Conservation (phyloP, 2,113 vertebrate genomes). For the Macheiramphus alcinus region DNA sequence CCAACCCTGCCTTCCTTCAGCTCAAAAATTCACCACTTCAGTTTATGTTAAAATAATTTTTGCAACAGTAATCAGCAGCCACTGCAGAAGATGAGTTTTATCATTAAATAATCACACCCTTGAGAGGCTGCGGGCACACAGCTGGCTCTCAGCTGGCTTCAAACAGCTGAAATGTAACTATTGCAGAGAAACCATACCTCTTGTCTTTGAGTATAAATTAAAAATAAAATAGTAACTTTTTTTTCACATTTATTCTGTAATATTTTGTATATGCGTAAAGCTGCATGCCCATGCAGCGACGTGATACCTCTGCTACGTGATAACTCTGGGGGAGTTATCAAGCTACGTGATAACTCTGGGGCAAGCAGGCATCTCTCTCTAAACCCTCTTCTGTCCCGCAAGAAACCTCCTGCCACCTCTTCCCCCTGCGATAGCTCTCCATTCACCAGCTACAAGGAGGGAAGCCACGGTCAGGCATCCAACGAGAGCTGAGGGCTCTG, state of each 20-base stretch:
- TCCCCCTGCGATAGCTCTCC: neutral
- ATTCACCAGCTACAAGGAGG: neutral
- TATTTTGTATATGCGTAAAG: neutral
- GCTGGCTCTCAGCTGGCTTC: conserved; percentile 61
- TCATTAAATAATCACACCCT: conserved; percentile 77
- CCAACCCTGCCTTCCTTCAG: conserved; percentile 45
- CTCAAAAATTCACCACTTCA: conserved; percentile 63
- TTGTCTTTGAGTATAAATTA: conserved; percentile 61
- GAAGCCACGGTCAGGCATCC: neutral
- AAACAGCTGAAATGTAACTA: conserved; percentile 64
- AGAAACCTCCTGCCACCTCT: neutral
- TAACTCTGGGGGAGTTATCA: neutral
- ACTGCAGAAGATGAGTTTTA: conserved; percentile 71
- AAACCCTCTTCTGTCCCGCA: neutral
- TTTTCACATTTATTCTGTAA: conserved; percentile 35
- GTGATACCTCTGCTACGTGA: too few species aligned
- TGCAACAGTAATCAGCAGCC: conserved; percentile 69
- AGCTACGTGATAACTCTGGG: neutral
- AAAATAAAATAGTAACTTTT: conserved; percentile 46
- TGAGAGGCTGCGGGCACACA: conserved; percentile 65
- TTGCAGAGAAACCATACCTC: conserved; percentile 60
- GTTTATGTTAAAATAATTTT: conserved; percentile 70
- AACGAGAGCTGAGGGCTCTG: neutral
- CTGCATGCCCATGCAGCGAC: neutral
- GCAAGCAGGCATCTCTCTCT: neutral